A percentile compares a stretch with the other conserved stretches of the same genome.
These are phyloP conservation scores for Drosophila elegans DNA, from an alignment of 1,140 invertebrate genomes.

Conservation along the genomic window DNA sequence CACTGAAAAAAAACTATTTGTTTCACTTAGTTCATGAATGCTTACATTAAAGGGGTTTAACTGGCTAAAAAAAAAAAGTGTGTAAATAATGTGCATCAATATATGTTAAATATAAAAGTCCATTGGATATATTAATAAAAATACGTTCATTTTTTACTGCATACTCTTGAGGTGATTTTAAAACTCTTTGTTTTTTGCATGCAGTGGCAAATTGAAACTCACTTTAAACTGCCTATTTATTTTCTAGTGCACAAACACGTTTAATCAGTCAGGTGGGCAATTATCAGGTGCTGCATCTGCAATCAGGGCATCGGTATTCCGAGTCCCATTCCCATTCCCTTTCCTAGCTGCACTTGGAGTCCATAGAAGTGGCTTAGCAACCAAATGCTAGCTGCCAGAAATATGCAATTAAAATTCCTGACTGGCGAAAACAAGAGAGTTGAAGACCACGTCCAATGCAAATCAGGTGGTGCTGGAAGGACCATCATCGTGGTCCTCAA, in stretches of 20 bases:
- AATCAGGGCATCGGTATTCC: conserved; percentile 13
- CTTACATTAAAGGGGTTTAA: too few species aligned
- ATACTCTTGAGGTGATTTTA: too few species aligned
- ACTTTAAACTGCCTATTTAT: neutral
- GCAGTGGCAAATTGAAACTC: too few species aligned
- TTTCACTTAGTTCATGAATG: too few species aligned
- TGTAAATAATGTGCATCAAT: too few species aligned
- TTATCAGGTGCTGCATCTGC: conserved; percentile 28
- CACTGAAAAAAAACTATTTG: too few species aligned
- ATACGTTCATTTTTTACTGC: too few species aligned
- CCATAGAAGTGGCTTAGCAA: neutral
- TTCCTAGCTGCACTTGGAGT: too few species aligned
- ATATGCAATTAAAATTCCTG: conserved; percentile 49
- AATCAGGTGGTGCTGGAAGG: neutral
- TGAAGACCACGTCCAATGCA: conserved; percentile 11
- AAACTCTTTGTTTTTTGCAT: too few species aligned
- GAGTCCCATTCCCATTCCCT: neutral
- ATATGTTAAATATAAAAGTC: too few species aligned
- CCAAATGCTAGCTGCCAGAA: conserved; percentile 18
- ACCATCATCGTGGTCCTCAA: neutral
- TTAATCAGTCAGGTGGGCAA: conserved; percentile 16
- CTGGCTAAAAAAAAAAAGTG: too few species aligned
- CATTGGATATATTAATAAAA: too few species aligned
- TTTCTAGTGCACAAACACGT: neutral
- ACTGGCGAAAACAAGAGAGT: neutral